phyloP scores from a whole-genome alignment of 2,113 vertebrate species.

The Marmota monax region DNA sequence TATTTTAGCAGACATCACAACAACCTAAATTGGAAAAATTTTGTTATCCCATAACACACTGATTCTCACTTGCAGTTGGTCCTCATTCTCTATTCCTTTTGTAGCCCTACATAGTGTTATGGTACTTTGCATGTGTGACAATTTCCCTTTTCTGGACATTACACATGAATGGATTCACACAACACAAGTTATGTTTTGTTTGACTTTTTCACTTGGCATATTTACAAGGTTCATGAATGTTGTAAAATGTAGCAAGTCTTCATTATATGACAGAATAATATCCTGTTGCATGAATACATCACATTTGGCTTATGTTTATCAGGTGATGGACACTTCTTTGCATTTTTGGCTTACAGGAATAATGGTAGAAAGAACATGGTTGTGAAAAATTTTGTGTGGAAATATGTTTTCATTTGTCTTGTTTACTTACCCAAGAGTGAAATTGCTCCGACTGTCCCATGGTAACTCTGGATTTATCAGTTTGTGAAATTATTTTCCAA shows the following conservation, averaged over 20 bases:
- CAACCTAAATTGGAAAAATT: background rate
- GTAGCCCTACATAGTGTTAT: background rate
- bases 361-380: no score
- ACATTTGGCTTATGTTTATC: background rate
- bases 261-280: background rate
- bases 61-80: background rate
- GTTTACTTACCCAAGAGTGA: no score
- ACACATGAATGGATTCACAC: no score
- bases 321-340: background rate
- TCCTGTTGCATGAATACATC: background rate
- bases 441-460: background rate
- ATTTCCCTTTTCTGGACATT: background rate
- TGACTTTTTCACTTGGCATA: background rate
- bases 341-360: background rate
- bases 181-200: background rate
- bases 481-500: background rate
- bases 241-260: background rate
- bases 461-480: background rate
- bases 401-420: no score
- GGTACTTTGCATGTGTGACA: background rate
- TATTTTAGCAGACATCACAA: background rate
- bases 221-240: background rate
- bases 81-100: background rate
- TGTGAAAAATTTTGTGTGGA: no score
- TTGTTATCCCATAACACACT: background rate